Evolutionary conservation across 1,140 invertebrate genomes (phyloP).

Genomic region (Cyclargus thomasi): DNA sequence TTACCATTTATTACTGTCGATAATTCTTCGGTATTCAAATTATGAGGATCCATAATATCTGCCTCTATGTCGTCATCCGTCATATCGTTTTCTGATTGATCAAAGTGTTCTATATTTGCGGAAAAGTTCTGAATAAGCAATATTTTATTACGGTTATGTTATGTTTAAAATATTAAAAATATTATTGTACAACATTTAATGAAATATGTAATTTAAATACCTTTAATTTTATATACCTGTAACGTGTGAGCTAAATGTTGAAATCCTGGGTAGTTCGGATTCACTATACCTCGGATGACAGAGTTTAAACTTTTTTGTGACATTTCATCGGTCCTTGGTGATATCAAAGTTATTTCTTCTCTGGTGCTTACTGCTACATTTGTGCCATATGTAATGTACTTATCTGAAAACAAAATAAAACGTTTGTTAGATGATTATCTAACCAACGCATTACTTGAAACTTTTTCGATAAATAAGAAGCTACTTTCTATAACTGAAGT

Average conservation of each 20-base stretch:
- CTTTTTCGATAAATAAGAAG: background rate
- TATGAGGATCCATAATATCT: conserved; percentile 41
- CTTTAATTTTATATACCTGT: conserved; percentile 42
- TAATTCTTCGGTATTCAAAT: conserved; percentile 28
- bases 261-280: conserved; percentile 86
- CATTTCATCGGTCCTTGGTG: conserved; percentile 69
- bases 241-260: conserved; percentile 78
- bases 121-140: conserved; percentile 52
- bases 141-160: background rate
- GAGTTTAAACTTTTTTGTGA: conserved; percentile 57
- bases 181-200: no score
- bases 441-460: background rate
- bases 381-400: background rate
- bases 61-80: conserved; percentile 63
- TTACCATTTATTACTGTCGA: conserved; percentile 42
- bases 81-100: conserved; percentile 70
- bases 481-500: background rate
- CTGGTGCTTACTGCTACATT: conserved; percentile 37
- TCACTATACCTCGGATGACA: conserved; percentile 81
- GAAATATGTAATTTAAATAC: background rate
- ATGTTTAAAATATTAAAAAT: background rate
- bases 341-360: conserved; percentile 55
- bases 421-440: background rate
- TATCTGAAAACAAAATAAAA: conserved; percentile 9
- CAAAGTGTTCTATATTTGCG: conserved; percentile 58